Percentiles rank a stretch among this genome's conserved stretches.
These are phyloP conservation scores for Eurosta solidaginis DNA, from an alignment of 1,140 invertebrate genomes.

Conservation along the genomic window DNA sequence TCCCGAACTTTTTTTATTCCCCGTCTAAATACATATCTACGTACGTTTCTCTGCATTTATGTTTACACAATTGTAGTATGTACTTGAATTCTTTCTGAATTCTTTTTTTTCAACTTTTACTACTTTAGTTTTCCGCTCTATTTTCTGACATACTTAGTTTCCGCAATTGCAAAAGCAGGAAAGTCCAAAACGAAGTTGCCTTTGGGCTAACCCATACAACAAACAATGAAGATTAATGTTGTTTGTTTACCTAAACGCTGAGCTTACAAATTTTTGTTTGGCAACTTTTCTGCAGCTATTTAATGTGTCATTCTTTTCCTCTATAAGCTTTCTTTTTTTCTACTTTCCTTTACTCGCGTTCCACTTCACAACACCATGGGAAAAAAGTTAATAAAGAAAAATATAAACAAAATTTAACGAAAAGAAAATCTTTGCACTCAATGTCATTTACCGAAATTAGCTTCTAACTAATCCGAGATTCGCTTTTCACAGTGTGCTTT, in stretches of 20 bases:
- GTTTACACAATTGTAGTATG: no score
- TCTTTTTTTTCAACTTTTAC: not conserved
- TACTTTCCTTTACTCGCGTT: not conserved
- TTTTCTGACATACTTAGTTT: not conserved
- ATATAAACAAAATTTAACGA: not conserved
- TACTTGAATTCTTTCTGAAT: not conserved
- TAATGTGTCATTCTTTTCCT: not conserved
- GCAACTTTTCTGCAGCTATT: not conserved
- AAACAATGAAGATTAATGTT: constrained; percentile 27
- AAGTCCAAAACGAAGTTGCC: not conserved
- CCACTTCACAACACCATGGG: not conserved
- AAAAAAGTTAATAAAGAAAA: not conserved
- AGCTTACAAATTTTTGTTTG: constrained; percentile 9
- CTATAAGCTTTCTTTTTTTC: not conserved
- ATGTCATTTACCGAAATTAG: constrained; percentile 17
- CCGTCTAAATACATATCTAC: not conserved
- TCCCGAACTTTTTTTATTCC: no score
- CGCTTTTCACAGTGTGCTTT: not conserved
- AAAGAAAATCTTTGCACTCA: not conserved
- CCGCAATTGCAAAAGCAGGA: no score
- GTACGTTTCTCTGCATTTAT: no score
- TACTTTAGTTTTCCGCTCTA: not conserved
- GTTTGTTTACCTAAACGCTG: not conserved
- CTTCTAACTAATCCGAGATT: not conserved
- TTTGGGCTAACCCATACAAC: not conserved